Base-by-base conservation (phyloP, 2,888 invertebrate genomes). In the Polyommatus iphigenia region DNA sequence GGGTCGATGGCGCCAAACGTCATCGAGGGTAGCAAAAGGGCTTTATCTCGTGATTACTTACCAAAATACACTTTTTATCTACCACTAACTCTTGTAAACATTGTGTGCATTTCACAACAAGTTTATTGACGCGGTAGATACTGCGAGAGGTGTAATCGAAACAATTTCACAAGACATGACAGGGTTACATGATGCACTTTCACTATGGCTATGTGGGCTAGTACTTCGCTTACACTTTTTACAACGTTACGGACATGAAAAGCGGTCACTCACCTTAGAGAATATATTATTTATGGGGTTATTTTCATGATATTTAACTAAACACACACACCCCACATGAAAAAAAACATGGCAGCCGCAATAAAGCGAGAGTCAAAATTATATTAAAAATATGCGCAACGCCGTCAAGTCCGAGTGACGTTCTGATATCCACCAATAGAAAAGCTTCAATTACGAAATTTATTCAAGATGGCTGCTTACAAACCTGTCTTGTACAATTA, bases 341-440 rank as follows among this genome's bases (percentile, higher is more conserved):
- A 96, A 95, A 95, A 96, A 96, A 96, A 96, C 96, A 96, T 96
- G 96, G 96, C 96, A 96, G 95, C 92, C 93, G 87, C 87, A 88
- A 89, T 87, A 87, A 87, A 91, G 88, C 87, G 88, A 86, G 89
- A 92, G 90, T 88, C 89, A 89, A 90, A 89, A 90, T 87, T 89
- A 86, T 88, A n/a, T n/a, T n/a, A n/a, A 87, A 89, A 46, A 46
- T 92, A 90, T 93, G 92, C 94, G 93, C 93, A 92, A 92, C 92
- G 90, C 91, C 90, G 91, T 91, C 91, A 87, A 86, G 89, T 85
- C 87, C 85, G 83, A 87, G 86, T 91, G 92, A 93, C 91, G 91
- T 92, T 87, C 90, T 80, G 78, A 79, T 86, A 85, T 85, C 81
- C 84, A 87, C 93, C 93, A 94, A 94, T 94, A 82, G 82, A 72